phyloP scores from a whole-genome alignment of 2,113 vertebrate genomes.

The Ctenomys sociabilis region DNA sequence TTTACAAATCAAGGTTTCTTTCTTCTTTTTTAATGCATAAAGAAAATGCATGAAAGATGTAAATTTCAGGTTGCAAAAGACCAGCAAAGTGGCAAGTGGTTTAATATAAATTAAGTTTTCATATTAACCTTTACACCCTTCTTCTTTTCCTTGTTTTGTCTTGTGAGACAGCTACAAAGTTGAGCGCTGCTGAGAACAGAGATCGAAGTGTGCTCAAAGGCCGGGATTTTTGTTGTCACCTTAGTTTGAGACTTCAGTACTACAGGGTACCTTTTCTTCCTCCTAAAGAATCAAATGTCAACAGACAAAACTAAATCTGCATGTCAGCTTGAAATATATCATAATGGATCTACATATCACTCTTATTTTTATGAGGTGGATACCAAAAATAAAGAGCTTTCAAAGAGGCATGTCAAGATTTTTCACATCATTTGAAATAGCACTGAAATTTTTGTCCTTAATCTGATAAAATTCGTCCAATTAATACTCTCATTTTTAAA shows the following conservation, averaged over 20 bases:
- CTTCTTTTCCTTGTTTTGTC: slow-evolving; percentile 70
- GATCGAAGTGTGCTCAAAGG: slow-evolving; percentile 16
- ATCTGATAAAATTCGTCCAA: slow-evolving; percentile 26
- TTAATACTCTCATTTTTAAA: slow-evolving; percentile 19
- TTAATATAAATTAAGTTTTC: slow-evolving; percentile 89
- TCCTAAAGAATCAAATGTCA: background rate
- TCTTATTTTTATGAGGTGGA: slow-evolving; percentile 25
- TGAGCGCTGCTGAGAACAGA: slow-evolving; percentile 34
- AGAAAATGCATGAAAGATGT: slow-evolving; percentile 82
- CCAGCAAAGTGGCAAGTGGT: slow-evolving; percentile 82
- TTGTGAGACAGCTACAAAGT: slow-evolving; percentile 31
- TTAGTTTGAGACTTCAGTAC: slow-evolving; percentile 22
- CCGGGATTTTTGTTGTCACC: slow-evolving; percentile 2
- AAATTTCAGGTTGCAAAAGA: slow-evolving; percentile 87
- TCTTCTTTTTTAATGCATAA: slow-evolving; percentile 45
- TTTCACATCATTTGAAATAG: slow-evolving; percentile 22
- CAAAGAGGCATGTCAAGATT: background rate
- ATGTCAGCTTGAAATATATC: background rate
- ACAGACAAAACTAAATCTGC: slow-evolving; percentile 10
- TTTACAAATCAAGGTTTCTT: slow-evolving; percentile 82
- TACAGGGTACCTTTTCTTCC: background rate
- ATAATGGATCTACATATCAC: background rate
- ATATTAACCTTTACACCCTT: slow-evolving; percentile 85
- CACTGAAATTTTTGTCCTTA: slow-evolving; percentile 25
- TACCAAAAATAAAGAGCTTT: slow-evolving; percentile 35